phyloP scores from a whole-genome alignment of 2,113 vertebrate genomes.

The Apteryx mantelli region DNA sequence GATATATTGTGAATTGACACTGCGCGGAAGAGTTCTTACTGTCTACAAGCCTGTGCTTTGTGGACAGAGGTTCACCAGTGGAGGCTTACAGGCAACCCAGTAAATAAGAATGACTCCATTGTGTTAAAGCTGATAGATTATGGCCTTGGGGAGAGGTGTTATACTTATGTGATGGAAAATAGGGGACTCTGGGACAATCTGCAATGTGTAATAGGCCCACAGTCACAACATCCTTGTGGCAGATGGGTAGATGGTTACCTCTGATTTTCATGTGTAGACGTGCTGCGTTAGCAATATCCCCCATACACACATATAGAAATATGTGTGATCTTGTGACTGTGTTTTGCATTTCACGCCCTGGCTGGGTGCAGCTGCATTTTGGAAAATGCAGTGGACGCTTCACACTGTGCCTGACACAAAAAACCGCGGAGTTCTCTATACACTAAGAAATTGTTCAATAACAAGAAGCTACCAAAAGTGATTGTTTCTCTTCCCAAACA shows the following conservation, averaged over 20 bases:
- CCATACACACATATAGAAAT: neutral
- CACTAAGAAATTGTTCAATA: neutral
- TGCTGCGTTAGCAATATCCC: neutral
- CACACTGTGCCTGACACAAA: neutral
- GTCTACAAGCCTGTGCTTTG: neutral
- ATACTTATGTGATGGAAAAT: neutral
- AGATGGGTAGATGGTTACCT: neutral
- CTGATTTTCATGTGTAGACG: fast-evolving
- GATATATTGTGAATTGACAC: neutral
- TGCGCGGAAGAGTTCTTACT: neutral
- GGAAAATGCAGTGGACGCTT: neutral
- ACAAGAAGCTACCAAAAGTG: fast-evolving
- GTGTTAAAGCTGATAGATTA: neutral
- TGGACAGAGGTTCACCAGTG: neutral
- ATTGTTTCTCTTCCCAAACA: neutral
- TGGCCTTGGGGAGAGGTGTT: neutral
- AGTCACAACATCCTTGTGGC: fast-evolving
- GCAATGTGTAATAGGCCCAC: neutral
- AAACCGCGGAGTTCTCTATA: neutral
- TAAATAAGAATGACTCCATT: neutral
- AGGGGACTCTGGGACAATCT: fast-evolving
- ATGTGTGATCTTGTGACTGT: fast-evolving
- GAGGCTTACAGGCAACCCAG: neutral
- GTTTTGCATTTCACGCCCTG: neutral
- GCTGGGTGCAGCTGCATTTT: neutral